Percentiles rank a stretch among this genome's conserved stretches.
These are phyloP conservation scores for Lagodon rhomboides DNA, from an alignment of 2,797 vertebrate species.

Conservation along the genomic window DNA sequence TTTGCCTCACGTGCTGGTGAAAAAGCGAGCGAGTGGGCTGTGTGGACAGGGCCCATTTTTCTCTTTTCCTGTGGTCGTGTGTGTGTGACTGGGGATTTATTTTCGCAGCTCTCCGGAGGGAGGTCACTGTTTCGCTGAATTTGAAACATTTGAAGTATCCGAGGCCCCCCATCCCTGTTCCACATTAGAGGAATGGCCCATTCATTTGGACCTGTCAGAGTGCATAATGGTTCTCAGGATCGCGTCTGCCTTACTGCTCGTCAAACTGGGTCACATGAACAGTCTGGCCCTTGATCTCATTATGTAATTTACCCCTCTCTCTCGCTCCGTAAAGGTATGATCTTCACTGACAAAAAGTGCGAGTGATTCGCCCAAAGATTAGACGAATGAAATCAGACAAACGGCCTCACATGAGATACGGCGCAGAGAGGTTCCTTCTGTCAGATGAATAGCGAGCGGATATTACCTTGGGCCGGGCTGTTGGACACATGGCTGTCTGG, in stretches of 20 bases:
- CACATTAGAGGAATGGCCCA: conserved; percentile 81
- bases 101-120: conserved; percentile 77
- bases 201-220: conserved; percentile 82
- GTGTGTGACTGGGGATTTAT: conserved; percentile 81
- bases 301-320: conserved; percentile 78
- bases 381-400: conserved; percentile 47
- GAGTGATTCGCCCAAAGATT: conserved; percentile 41
- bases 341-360: conserved; percentile 47
- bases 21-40: conserved; percentile 52
- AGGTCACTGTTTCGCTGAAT: conserved; percentile 81
- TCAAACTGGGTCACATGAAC: conserved; percentile 78
- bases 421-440: neutral
- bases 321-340: conserved; percentile 52
- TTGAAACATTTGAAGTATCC: conserved; percentile 86
- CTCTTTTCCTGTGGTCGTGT: conserved; percentile 73
- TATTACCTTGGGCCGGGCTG: conserved; percentile 43
- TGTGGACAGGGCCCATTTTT: conserved; percentile 72
- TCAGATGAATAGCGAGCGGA: conserved; percentile 48
- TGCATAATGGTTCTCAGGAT: conserved; percentile 77
- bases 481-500: conserved; percentile 53
- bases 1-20: conserved; percentile 72
- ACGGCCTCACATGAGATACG: conserved; percentile 29
- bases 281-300: conserved; percentile 79
- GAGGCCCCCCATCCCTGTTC: conserved; percentile 76
- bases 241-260: conserved; percentile 63